Percentiles rank a stretch among this genome's conserved stretches.
phyloP scores from a whole-genome alignment of 2,113 vertebrate genomes.

The Gobio gobio region DNA sequence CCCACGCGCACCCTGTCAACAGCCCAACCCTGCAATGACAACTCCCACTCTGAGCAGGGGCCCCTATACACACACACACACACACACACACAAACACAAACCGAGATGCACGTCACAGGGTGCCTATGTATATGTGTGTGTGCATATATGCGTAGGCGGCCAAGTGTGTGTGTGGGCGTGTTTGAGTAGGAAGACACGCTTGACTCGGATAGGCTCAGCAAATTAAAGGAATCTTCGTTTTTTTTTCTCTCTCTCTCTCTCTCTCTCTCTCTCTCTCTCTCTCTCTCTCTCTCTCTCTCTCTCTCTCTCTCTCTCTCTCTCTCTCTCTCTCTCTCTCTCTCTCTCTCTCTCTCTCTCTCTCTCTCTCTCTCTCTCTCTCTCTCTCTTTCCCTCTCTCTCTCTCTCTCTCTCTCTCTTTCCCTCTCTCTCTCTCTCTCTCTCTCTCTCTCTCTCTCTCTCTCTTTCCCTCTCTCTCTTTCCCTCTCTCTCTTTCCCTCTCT shows the following conservation, averaged over 20 bases:
- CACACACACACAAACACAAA: neutral
- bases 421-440: too few relatives aligned
- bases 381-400: too few relatives aligned
- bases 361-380: neutral
- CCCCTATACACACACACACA: constrained; percentile 1
- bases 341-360: neutral
- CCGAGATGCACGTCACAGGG: constrained; percentile 14
- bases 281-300: neutral
- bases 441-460: neutral
- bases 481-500: neutral
- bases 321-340: neutral
- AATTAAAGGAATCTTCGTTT: constrained; percentile 32
- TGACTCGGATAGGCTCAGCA: constrained; percentile 35
- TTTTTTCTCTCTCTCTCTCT: neutral
- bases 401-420: neutral
- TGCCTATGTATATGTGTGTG: constrained; percentile 24
- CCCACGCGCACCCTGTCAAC: constrained; percentile 31
- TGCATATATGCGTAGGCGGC: constrained; percentile 23
- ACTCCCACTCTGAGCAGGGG: constrained; percentile 36
- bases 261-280: neutral
- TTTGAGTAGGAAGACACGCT: constrained; percentile 38
- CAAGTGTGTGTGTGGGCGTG: constrained; percentile 42
- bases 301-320: neutral
- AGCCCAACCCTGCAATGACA: constrained; percentile 32
- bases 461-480: neutral